Evolutionary conservation across 2,888 invertebrate species (phyloP).

Genomic region (Gastracanthus pulcherrimus): DNA sequence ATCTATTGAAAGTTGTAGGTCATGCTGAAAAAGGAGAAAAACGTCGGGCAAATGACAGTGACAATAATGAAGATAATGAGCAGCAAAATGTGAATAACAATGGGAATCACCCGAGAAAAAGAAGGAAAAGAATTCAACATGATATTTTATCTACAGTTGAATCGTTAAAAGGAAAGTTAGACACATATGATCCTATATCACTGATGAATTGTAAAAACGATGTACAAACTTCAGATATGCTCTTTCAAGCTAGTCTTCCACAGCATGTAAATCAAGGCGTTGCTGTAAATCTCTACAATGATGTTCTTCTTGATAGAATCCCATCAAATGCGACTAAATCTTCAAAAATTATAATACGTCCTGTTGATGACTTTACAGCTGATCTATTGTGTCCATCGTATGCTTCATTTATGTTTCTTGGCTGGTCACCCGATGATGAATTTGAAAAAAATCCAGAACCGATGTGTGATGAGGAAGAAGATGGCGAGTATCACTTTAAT

Average conservation of each 20-base stretch:
- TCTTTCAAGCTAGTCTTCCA: slow-evolving; percentile 67
- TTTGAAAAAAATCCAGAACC: not conserved
- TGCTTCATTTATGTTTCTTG: slow-evolving; percentile 81
- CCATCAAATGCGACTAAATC: slow-evolving; percentile 21
- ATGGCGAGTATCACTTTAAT: slow-evolving; percentile 66
- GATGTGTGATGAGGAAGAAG: slow-evolving; percentile 68
- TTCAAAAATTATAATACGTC: slow-evolving; percentile 60
- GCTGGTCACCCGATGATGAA: slow-evolving; percentile 80
- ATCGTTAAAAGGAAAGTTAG: slow-evolving; percentile 61
- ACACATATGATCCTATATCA: slow-evolving; percentile 59
- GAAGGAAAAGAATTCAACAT: slow-evolving; percentile 56
- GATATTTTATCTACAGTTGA: slow-evolving; percentile 61
- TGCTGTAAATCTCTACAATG: slow-evolving; percentile 63
- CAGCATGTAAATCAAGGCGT: slow-evolving; percentile 62
- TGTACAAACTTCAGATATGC: slow-evolving; percentile 67
- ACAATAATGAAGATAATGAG: slow-evolving; percentile 51
- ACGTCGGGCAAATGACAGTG: slow-evolving; percentile 60
- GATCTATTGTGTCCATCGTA: slow-evolving; percentile 81
- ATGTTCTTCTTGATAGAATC: slow-evolving; percentile 63
- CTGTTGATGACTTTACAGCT: slow-evolving; percentile 71
- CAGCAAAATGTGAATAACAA: not conserved
- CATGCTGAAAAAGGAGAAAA: slow-evolving; percentile 77
- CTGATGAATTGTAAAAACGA: slow-evolving; percentile 65
- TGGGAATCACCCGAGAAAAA: not conserved
- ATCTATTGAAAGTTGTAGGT: slow-evolving; percentile 88